Evolutionary conservation across 2,113 vertebrate species (phyloP).

Genomic region (Vicugna pacos): DNA sequence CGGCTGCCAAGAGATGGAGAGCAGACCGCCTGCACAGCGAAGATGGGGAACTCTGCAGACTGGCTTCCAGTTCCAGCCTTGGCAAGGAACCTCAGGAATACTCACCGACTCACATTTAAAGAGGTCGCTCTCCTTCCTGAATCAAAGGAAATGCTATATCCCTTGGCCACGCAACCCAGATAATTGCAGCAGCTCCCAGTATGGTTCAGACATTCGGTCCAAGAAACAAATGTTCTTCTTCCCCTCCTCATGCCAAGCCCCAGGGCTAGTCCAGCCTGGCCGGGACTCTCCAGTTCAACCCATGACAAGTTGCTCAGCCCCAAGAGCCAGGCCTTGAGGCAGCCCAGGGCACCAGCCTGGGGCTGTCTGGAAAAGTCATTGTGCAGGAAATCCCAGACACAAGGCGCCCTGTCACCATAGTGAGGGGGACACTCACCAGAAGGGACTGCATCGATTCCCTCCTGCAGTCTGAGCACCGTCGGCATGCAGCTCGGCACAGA

Average conservation of each 20-base stretch:
- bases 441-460: background rate
- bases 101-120: background rate
- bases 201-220: background rate
- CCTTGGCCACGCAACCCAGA: background rate
- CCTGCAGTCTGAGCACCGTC: background rate
- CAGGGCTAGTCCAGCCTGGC: background rate
- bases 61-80: background rate
- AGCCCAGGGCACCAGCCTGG: background rate
- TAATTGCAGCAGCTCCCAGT: background rate
- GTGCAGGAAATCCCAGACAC: slow-evolving; percentile 59
- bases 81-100: background rate
- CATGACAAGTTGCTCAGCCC: background rate
- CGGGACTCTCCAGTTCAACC: background rate
- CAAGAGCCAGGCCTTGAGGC: background rate
- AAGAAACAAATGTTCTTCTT: background rate
- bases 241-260: background rate
- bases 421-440: slow-evolving; percentile 79
- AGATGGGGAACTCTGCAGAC: background rate
- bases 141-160: slow-evolving; percentile 26
- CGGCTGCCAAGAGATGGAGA: background rate
- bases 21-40: background rate
- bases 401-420: slow-evolving; percentile 59
- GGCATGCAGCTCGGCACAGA: background rate
- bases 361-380: slow-evolving; percentile 77
- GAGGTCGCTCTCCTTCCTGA: background rate